Evolutionary conservation across 64 coral and sea anemone species (phyloP).

Genomic region (Platygyra sinensis): DNA sequence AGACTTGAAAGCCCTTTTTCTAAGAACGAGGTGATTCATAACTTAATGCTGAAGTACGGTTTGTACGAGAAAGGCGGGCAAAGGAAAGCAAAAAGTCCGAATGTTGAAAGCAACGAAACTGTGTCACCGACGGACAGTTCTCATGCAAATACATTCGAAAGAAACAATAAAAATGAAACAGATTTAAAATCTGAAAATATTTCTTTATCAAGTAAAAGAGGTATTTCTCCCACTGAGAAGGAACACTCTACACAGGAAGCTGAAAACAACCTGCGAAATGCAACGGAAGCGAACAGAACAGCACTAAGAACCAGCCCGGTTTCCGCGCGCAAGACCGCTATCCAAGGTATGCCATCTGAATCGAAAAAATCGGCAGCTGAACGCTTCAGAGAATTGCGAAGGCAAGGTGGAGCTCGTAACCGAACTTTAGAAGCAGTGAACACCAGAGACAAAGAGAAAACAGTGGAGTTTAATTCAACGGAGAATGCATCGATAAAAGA

Average conservation of each 20-base stretch:
- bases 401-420: not conserved
- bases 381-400: constrained; percentile 28
- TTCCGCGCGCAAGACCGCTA: not conserved
- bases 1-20: constrained; percentile 57
- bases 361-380: constrained; percentile 23
- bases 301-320: not conserved
- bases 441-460: not conserved
- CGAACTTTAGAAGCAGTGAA: not conserved
- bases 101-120: not conserved
- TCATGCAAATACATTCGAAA: not conserved
- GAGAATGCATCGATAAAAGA: not conserved
- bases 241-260: not conserved
- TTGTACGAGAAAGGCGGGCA: constrained; percentile 52
- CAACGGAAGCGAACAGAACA: not conserved
- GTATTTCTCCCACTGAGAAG: not conserved
- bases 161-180: not conserved
- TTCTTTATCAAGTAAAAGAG: not conserved
- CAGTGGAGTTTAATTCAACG: not conserved
- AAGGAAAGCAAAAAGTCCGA: not conserved
- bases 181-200: not conserved
- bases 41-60: constrained; percentile 89
- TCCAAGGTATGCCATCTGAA: not conserved
- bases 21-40: constrained; percentile 87
- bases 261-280: not conserved
- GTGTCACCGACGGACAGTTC: not conserved